phyloP scores from a whole-genome alignment of 2,113 vertebrate species.

The Corvus moneduloides region DNA sequence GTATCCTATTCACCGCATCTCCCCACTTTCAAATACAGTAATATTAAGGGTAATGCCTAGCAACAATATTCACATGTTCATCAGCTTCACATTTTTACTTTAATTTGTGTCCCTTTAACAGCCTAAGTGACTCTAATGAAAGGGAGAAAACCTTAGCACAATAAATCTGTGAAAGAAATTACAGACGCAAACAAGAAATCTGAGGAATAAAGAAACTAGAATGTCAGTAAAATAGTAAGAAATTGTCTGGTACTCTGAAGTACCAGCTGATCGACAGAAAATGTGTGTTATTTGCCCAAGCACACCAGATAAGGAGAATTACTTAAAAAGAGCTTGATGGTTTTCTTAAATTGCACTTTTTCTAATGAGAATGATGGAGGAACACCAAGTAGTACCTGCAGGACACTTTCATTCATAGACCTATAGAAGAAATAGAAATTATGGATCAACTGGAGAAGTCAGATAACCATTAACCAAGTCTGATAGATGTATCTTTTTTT shows the following conservation, averaged over 20 bases:
- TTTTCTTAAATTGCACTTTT: background rate
- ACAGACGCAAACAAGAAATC: background rate
- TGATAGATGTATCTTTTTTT: background rate
- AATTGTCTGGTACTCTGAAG: background rate
- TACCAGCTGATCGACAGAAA: background rate
- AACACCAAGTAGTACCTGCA: background rate
- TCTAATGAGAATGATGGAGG: background rate
- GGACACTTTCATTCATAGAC: background rate
- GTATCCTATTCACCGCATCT: background rate
- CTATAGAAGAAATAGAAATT: background rate
- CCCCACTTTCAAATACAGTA: background rate
- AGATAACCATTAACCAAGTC: background rate
- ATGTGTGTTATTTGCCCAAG: background rate
- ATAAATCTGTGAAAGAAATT: slow-evolving; percentile 17
- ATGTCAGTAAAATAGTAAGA: background rate
- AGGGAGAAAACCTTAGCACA: background rate
- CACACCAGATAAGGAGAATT: background rate
- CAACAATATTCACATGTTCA: slow-evolving; percentile 51
- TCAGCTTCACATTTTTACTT: slow-evolving; percentile 26
- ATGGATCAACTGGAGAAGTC: background rate
- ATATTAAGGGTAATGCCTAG: slow-evolving; percentile 39
- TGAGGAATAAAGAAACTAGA: background rate
- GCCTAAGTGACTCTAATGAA: slow-evolving; percentile 36
- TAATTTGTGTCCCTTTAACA: slow-evolving; percentile 52
- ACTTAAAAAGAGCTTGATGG: background rate